phyloP scores from a whole-genome alignment of 1,140 invertebrate genomes.

The Drosophila fuyamai region DNA sequence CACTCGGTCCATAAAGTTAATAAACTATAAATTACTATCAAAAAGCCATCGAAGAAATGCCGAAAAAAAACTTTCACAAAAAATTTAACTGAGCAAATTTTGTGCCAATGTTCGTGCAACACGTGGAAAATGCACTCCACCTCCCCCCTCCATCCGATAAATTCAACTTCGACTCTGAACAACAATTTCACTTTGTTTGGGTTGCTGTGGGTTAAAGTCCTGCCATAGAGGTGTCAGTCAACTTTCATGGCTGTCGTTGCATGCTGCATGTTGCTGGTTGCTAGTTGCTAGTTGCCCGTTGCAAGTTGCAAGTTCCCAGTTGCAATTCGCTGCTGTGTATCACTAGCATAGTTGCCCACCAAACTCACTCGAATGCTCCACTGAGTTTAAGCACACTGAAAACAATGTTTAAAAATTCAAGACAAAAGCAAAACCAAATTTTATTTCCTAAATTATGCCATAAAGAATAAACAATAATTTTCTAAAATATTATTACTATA shows the following conservation, averaged over 20 bases:
- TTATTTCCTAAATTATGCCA: too few relatives aligned
- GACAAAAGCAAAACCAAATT: neutral
- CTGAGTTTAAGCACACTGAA: slow-evolving; percentile 41
- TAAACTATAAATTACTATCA: slow-evolving; percentile 81
- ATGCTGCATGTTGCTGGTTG: slow-evolving; percentile 33
- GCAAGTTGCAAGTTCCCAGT: slow-evolving; percentile 30
- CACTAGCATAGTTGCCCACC: slow-evolving; percentile 82
- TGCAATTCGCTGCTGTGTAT: slow-evolving; percentile 52
- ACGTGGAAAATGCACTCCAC: slow-evolving; percentile 66
- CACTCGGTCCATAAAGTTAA: slow-evolving; percentile 78
- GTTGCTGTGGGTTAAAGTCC: slow-evolving; percentile 74
- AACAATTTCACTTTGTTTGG: slow-evolving; percentile 77
- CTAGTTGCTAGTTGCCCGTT: slow-evolving; percentile 20
- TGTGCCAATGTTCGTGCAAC: slow-evolving; percentile 65
- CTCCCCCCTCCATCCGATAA: slow-evolving; percentile 5
- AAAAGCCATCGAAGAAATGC: slow-evolving; percentile 69
- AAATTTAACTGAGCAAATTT: slow-evolving; percentile 50
- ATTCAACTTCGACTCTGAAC: slow-evolving; percentile 49
- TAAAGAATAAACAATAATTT: too few relatives aligned
- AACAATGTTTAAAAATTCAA: neutral
- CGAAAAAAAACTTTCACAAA: slow-evolving; percentile 64
- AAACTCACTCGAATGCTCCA: slow-evolving; percentile 79
- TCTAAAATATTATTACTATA: too few relatives aligned
- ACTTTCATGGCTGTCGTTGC: slow-evolving; percentile 59
- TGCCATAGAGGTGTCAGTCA: slow-evolving; percentile 75